These are phyloP conservation scores for Phalanger gymnotis DNA, from an alignment of 2,797 vertebrate species.

Conservation along the genomic window DNA sequence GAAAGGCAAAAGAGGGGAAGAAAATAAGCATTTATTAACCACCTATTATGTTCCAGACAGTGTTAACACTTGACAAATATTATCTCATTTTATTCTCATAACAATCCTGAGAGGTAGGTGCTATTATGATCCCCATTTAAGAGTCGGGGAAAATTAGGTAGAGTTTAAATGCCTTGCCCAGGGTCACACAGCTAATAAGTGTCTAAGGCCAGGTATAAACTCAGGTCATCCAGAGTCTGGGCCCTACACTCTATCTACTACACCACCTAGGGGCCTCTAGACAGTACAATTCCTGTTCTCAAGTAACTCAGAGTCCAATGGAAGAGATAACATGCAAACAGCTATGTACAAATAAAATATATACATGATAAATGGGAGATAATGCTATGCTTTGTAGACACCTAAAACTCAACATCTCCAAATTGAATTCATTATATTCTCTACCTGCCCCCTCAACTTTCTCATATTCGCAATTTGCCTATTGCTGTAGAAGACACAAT, in stretches of 20 bases:
- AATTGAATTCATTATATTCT: background rate
- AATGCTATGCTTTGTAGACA: background rate
- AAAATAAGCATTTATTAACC: too few species aligned
- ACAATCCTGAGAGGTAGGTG: background rate
- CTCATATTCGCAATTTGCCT: background rate
- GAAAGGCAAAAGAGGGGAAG: background rate
- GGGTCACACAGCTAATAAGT: background rate
- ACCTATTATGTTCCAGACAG: too few species aligned
- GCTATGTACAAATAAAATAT: background rate
- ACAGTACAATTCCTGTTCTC: background rate
- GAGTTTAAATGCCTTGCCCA: background rate
- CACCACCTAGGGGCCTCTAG: too few species aligned
- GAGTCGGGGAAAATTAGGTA: background rate
- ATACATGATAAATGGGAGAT: background rate
- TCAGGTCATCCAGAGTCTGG: background rate
- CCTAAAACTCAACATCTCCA: background rate
- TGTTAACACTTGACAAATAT: background rate
- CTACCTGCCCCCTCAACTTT: background rate
- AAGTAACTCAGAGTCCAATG: background rate
- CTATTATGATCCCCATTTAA: background rate
- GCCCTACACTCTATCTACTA: background rate
- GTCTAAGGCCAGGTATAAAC: background rate
- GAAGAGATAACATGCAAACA: background rate
- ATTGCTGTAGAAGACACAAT: background rate
- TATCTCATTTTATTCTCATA: conserved; percentile 7